Conservation (phyloP, 2,888 invertebrate genomes). For the Drosophila neoperkinsi region DNA sequence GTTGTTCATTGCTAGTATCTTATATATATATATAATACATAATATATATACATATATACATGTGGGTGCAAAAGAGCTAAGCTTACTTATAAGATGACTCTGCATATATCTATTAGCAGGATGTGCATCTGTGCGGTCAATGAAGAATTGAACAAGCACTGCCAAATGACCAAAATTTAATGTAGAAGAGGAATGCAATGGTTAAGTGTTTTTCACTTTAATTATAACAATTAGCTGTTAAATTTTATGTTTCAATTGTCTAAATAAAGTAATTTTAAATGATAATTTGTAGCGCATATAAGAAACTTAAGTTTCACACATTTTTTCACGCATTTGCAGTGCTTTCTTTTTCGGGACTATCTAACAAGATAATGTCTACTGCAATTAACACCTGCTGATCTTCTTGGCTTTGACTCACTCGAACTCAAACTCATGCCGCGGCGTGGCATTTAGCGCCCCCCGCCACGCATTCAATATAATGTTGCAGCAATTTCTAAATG, state of each 20-base stretch:
- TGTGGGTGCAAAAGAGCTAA: conserved; percentile 13
- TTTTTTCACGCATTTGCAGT: conserved; percentile 8
- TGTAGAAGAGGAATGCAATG: conserved; percentile 3
- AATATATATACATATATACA: not conserved
- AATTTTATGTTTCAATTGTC: not conserved
- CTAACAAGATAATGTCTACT: conserved; percentile 19
- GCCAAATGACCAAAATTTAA: not conserved
- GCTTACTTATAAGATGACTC: conserved; percentile 17
- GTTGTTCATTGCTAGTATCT: conserved; percentile 20
- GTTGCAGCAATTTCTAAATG: conserved; percentile 5
- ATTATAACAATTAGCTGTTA: not conserved
- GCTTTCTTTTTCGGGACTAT: conserved; percentile 36
- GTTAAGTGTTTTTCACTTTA: not conserved
- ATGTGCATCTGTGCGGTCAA: conserved; percentile 32
- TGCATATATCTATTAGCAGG: not conserved
- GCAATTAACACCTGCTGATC: conserved; percentile 57
- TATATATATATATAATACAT: not conserved
- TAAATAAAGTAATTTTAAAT: not conserved
- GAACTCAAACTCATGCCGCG: conserved; percentile 7
- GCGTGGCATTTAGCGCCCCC: conserved; percentile 14
- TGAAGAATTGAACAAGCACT: conserved; percentile 18
- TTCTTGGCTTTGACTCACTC: conserved; percentile 15
- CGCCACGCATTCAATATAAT: conserved; percentile 27
- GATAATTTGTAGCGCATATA: not conserved
- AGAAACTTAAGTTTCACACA: conserved; percentile 7